Conservation (phyloP, 1,140 invertebrate species). For the Hetaerina americana region DNA sequence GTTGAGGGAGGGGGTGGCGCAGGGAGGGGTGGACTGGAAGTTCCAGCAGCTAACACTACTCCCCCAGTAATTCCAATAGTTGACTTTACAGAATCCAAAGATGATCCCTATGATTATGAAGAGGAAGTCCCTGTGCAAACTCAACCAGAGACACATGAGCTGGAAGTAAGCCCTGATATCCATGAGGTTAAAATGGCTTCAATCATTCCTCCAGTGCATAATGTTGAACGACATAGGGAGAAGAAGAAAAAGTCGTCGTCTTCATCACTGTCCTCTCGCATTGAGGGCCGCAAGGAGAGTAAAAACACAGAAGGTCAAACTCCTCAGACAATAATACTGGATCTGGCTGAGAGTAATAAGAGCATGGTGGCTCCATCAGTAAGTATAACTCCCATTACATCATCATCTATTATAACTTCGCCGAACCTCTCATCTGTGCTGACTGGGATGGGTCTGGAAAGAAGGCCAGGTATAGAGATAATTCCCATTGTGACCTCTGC, state of each 20-base stretch:
- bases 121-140: not conserved
- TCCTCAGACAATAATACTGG: slow-evolving; percentile 22
- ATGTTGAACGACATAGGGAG: slow-evolving; percentile 24
- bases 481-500: slow-evolving; percentile 51
- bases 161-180: not conserved
- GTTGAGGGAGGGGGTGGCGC: not conserved
- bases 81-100: not conserved
- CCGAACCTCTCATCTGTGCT: slow-evolving; percentile 47
- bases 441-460: slow-evolving; percentile 44
- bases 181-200: not conserved
- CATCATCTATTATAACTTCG: slow-evolving; percentile 23
- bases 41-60: not conserved
- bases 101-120: not conserved
- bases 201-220: not conserved
- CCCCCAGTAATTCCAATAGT: not conserved
- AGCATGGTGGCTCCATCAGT: slow-evolving; percentile 51
- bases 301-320: slow-evolving; percentile 31
- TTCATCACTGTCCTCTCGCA: slow-evolving; percentile 22
- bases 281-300: slow-evolving; percentile 39
- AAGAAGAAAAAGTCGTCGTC: slow-evolving; percentile 28
- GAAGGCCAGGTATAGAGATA: slow-evolving; percentile 63
- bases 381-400: slow-evolving; percentile 62
- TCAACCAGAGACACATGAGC: not conserved
- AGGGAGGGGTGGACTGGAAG: not conserved
- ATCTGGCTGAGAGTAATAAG: slow-evolving; percentile 26